Percentiles rank a stretch among this genome's conserved stretches.
phyloP scores from a whole-genome alignment of 2,888 invertebrate genomes.

The Aleiodes alternator region DNA sequence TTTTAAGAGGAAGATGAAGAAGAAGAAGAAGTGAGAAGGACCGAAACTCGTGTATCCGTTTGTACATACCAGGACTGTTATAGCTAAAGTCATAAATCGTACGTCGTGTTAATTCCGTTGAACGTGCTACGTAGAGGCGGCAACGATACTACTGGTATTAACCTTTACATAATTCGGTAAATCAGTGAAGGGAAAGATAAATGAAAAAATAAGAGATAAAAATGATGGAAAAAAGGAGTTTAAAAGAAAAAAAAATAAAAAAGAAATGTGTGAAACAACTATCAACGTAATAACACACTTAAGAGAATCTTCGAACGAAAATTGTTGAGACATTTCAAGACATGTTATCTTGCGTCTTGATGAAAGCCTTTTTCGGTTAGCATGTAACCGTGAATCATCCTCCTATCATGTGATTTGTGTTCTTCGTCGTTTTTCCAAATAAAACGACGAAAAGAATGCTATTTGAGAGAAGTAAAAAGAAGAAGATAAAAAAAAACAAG shows the following conservation, averaged over 20 bases:
- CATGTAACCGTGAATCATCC: slow-evolving; percentile 3
- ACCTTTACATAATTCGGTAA: slow-evolving; percentile 51
- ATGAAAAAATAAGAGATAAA: too few species aligned
- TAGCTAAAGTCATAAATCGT: slow-evolving; percentile 69
- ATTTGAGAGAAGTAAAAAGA: not conserved
- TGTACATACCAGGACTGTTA: slow-evolving; percentile 49
- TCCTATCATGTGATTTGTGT: not conserved
- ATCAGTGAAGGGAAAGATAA: too few species aligned
- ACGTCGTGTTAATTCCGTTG: slow-evolving; percentile 69
- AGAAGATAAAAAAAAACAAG: not conserved
- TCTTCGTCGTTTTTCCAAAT: not conserved
- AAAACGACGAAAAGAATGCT: not conserved
- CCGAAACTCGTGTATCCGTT: slow-evolving; percentile 20
- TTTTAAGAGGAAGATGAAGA: slow-evolving; percentile 15
- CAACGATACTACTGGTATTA: slow-evolving; percentile 71
- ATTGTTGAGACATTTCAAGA: slow-evolving; percentile 6
- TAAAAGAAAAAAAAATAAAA: not conserved
- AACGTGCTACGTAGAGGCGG: slow-evolving; percentile 64
- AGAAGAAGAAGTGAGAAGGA: slow-evolving; percentile 22
- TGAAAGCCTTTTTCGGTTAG: slow-evolving; percentile 13
- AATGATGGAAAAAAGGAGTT: slow-evolving; percentile 1
- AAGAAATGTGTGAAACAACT: slow-evolving; percentile 20
- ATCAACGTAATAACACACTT: slow-evolving; percentile 10
- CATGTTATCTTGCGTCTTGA: not conserved
- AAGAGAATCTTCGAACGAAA: slow-evolving; percentile 8